Evolutionary conservation across 2,888 invertebrate genomes (phyloP).

Genomic region (Ecliptopera silaceata): DNA sequence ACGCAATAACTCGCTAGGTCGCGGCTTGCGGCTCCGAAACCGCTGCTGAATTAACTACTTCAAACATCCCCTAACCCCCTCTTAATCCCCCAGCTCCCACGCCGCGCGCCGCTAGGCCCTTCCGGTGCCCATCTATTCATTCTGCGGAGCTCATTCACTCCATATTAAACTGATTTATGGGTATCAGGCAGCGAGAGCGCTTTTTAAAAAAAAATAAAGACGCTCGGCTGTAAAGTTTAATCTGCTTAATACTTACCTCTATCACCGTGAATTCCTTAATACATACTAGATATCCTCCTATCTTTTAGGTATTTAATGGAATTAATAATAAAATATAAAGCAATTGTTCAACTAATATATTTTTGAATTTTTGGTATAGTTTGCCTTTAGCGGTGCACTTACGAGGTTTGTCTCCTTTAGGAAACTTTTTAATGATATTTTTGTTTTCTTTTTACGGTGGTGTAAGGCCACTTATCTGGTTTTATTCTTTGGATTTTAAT

Average conservation of each 20-base stretch:
- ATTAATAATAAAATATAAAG: too few relatives aligned
- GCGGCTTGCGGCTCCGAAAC: slow-evolving; percentile 27
- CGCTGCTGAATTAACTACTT: slow-evolving; percentile 33
- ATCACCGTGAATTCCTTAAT: not conserved
- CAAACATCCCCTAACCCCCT: slow-evolving; percentile 14
- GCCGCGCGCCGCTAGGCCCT: not conserved
- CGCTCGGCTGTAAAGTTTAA: slow-evolving; percentile 10
- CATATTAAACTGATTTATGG: slow-evolving; percentile 34
- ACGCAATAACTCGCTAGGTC: slow-evolving; percentile 32
- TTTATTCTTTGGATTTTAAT: too few relatives aligned
- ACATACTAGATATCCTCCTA: too few relatives aligned
- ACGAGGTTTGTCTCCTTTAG: too few relatives aligned
- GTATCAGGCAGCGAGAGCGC: not conserved
- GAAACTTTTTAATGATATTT: too few relatives aligned
- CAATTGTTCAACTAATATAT: too few relatives aligned
- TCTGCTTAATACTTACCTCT: not conserved
- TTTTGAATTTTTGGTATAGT: too few relatives aligned
- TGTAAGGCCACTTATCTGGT: too few relatives aligned
- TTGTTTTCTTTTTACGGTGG: too few relatives aligned
- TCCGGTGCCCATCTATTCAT: slow-evolving; percentile 30
- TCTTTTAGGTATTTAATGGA: too few relatives aligned
- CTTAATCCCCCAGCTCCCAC: not conserved
- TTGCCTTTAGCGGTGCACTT: too few relatives aligned
- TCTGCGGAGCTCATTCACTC: slow-evolving; percentile 28
- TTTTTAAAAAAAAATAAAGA: slow-evolving; percentile 9